Percentiles rank a stretch among this genome's conserved stretches.
These are phyloP conservation scores for Uropetala carovei DNA, from an alignment of 2,888 invertebrate species.

Conservation along the genomic window DNA sequence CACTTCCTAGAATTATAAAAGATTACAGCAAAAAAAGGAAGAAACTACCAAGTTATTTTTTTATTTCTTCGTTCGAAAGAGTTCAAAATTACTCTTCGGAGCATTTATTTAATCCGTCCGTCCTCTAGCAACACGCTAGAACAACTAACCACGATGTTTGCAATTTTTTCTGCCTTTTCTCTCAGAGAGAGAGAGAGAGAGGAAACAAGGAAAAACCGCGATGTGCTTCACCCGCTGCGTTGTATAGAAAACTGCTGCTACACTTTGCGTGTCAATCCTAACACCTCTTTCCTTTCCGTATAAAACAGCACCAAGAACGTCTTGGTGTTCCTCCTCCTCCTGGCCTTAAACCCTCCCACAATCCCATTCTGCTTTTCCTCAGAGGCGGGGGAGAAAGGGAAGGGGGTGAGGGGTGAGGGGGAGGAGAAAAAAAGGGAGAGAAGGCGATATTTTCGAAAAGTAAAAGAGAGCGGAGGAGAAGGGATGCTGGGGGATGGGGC, in stretches of 20 bases:
- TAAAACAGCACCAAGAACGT: not conserved
- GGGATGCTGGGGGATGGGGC: not conserved
- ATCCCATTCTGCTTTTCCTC: too few relatives aligned
- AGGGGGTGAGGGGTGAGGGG: too few relatives aligned
- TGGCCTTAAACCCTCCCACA: not conserved
- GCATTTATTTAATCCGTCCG: not conserved
- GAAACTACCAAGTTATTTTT: too few relatives aligned
- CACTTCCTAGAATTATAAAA: too few relatives aligned
- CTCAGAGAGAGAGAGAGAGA: not conserved
- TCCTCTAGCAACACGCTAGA: not conserved
- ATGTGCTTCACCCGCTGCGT: not conserved
- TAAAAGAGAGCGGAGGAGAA: not conserved
- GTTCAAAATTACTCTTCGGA: not conserved
- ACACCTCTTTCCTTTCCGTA: not conserved
- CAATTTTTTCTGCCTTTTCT: not conserved
- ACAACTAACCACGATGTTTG: not conserved
- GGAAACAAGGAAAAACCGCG: not conserved
- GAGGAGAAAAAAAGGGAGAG: too few relatives aligned
- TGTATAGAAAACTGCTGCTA: not conserved
- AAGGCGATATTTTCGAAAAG: too few relatives aligned
- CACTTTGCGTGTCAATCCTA: not conserved
- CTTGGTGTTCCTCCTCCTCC: not conserved
- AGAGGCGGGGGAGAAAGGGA: too few relatives aligned
- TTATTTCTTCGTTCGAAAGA: not conserved
- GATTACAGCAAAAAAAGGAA: too few relatives aligned